Percentiles rank a stretch among this genome's conserved stretches.
phyloP scores from a whole-genome alignment of 2,888 invertebrate genomes.

The Octodonta nipae region DNA sequence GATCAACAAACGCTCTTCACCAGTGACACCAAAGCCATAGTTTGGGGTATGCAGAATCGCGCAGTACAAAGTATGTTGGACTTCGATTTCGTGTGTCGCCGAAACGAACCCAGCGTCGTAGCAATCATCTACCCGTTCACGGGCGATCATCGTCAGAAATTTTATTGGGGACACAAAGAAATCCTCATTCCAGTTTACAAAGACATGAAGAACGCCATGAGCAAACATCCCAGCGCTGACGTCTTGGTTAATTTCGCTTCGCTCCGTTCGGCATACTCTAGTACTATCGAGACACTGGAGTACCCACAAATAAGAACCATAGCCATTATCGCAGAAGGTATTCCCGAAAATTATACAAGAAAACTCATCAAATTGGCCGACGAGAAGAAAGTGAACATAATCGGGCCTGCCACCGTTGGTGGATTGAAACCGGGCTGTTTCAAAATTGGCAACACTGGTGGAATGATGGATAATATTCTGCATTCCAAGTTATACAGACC shows the following conservation, averaged over 20 bases:
- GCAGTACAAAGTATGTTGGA: conserved; percentile 95
- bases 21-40: conserved; percentile 78
- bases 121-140: conserved; percentile 97
- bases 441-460: conserved; percentile 98
- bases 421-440: conserved; percentile 98
- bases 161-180: conserved; percentile 99
- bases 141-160: conserved; percentile 97
- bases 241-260: conserved; percentile 97
- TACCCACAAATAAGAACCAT: conserved; percentile 90
- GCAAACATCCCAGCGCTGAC: conserved; percentile 85
- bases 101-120: conserved; percentile 80
- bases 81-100: conserved; percentile 86
- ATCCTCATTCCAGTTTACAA: conserved; percentile 87
- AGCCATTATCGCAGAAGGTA: conserved; percentile 98
- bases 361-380: conserved; percentile 77
- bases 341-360: conserved; percentile 96
- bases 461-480: conserved; percentile 98
- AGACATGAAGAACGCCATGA: conserved; percentile 92
- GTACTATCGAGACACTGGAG: conserved; percentile 85
- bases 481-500: conserved; percentile 93
- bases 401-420: conserved; percentile 79
- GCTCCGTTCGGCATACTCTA: conserved; percentile 90
- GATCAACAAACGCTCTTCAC: conserved; percentile 51
- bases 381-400: conserved; percentile 46
- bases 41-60: conserved; percentile 98